Evolutionary conservation across 2,797 vertebrate genomes (phyloP).

Genomic region (Thamnophis elegans): DNA sequence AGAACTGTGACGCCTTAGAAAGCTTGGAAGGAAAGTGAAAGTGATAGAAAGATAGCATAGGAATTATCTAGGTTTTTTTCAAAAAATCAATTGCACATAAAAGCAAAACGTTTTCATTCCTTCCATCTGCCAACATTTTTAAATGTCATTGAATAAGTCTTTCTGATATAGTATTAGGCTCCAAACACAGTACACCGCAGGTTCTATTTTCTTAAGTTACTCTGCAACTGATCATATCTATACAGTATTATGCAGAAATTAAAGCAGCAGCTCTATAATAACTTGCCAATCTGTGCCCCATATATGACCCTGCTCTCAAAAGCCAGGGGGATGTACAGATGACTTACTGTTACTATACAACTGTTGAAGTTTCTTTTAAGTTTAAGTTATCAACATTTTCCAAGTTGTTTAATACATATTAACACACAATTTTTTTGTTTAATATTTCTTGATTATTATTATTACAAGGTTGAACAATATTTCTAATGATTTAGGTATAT

Average conservation of each 20-base stretch:
- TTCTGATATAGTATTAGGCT: conserved; percentile 24
- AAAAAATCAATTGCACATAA: background rate
- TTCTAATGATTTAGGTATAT: conserved; percentile 82
- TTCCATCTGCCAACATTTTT: conserved; percentile 48
- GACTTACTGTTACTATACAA: conserved; percentile 83
- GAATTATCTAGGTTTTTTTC: conserved; percentile 46
- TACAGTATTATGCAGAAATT: background rate
- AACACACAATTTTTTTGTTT: conserved; percentile 75
- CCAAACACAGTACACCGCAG: conserved; percentile 16
- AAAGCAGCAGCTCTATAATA: background rate
- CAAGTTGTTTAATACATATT: conserved; percentile 88
- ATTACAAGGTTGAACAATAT: conserved; percentile 76
- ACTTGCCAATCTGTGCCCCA: conserved; percentile 10
- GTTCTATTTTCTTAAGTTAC: conserved; percentile 41
- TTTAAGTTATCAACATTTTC: conserved; percentile 85
- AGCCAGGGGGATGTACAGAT: conserved; percentile 3
- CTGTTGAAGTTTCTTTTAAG: conserved; percentile 84
- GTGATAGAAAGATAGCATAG: conserved; percentile 45
- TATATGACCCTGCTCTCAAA: conserved; percentile 32
- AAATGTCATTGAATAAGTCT: conserved; percentile 35
- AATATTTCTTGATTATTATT: conserved; percentile 79
- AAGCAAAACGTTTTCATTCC: conserved; percentile 31
- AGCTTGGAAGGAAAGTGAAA: conserved; percentile 12
- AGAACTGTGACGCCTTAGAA: background rate
- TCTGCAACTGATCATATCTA: conserved; percentile 19